Evolutionary conservation across 2,888 invertebrate genomes (phyloP), one percentile per base, ranked within the genome.

Genomic region (Monochamus alternatus): DNA sequence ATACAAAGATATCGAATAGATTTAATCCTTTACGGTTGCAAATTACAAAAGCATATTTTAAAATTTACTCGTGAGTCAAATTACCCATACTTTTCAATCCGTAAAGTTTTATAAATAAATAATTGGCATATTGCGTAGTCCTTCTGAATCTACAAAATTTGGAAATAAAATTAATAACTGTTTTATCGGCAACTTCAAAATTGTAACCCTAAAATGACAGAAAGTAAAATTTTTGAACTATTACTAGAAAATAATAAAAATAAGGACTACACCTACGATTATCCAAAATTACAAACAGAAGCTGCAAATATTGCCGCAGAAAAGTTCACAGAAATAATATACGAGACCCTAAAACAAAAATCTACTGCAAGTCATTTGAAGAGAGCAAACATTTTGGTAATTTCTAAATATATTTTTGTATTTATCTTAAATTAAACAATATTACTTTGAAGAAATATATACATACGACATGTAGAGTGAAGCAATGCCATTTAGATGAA

Each of bases 371-470:
- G 81, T 73, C 74, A 72, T 7, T 62, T 62, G 5, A 82, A 81
- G 75, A 77, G 82, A 67, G 72, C 72, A 12, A 80, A 83, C 74
- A 44, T 81, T 47, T 72, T 83, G 80, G 83, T 83, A 81, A 73
- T 60, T 73, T 14, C 30, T 64, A 47, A 69, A 12, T 1, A 9
- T 10, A 8, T 47, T 47, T 12, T 47, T 9, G 32, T 30, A 47
- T 70, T 44, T 38, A 8, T 43, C 22, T 44, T 22, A 22, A 22
- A 22, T 66, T 72, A 4, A 12, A 9, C 44, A 31, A 8, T 51
- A 12, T 69, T 58, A 51, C 60, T 60, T 75, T 81, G 22, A 68
- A 82, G 82, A 79, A 77, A 74, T 80, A 78, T 62, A 70, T 82
- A 66, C 80, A 80, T 62, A 77, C 51, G 38, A 68, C 77, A 43